Conservation (phyloP, 2,888 invertebrate species). For the Galerucella nymphaeae region DNA sequence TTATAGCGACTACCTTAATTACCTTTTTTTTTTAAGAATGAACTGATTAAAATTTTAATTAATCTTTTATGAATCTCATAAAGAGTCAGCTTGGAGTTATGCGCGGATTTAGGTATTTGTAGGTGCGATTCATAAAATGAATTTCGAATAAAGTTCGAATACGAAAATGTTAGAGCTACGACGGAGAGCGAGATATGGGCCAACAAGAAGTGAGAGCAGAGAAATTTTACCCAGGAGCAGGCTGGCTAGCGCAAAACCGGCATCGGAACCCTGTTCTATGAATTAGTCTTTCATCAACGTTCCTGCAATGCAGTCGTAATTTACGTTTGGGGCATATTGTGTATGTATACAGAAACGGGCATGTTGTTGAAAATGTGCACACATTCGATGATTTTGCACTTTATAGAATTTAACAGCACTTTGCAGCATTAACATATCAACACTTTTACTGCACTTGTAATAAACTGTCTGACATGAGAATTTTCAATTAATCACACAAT, state of each 20-base stretch:
- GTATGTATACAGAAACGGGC: conserved; percentile 50
- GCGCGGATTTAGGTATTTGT: neutral
- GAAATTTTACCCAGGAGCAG: conserved; percentile 61
- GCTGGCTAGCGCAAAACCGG: conserved; percentile 60
- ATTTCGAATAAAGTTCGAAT: conserved; percentile 28
- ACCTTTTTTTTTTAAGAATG: neutral
- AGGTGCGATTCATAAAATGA: conserved; percentile 2
- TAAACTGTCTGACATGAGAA: conserved; percentile 25
- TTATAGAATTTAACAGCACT: conserved; percentile 48
- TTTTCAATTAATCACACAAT: conserved; percentile 10
- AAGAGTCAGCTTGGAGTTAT: neutral
- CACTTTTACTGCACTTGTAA: conserved; percentile 35
- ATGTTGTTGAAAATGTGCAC: conserved; percentile 37
- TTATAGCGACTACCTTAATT: no score
- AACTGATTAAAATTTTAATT: neutral
- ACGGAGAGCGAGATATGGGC: conserved; percentile 37
- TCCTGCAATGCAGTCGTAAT: conserved; percentile 58
- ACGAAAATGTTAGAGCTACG: conserved; percentile 37
- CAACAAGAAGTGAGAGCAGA: conserved; percentile 36
- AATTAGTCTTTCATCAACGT: conserved; percentile 61
- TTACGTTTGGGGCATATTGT: conserved; percentile 53
- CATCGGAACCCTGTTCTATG: conserved; percentile 57
- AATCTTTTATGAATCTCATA: neutral
- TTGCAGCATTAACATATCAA: conserved; percentile 35
- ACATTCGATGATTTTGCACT: conserved; percentile 52